These are phyloP conservation scores for Bembecia ichneumoniformis DNA, from an alignment of 2,888 invertebrate genomes.

Conservation along the genomic window DNA sequence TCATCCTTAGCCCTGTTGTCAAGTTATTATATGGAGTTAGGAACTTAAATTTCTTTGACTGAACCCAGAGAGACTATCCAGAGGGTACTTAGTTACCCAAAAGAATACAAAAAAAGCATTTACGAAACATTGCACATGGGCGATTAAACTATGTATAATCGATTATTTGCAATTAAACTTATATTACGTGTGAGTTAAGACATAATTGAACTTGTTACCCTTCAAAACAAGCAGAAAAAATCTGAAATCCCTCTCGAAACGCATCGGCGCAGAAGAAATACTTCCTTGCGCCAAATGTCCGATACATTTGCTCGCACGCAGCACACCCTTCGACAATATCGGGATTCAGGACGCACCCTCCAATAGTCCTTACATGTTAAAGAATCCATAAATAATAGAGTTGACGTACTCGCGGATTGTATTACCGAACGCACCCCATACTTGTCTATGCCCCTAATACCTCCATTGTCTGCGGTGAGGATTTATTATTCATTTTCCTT, in stretches of 20 bases:
- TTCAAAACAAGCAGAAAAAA: constrained; percentile 22
- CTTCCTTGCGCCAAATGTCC: constrained; percentile 67
- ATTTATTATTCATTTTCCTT: constrained; percentile 69
- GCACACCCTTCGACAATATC: too few species aligned
- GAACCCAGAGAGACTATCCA: too few species aligned
- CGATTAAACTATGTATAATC: too few species aligned
- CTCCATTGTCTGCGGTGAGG: constrained; percentile 62
- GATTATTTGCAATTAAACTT: background rate
- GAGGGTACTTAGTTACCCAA: too few species aligned
- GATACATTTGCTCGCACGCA: constrained; percentile 33
- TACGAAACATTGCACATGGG: too few species aligned
- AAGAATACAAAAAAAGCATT: too few species aligned
- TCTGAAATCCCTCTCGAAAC: constrained; percentile 34
- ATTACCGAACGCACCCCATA: constrained; percentile 29
- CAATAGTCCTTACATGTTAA: constrained; percentile 67
- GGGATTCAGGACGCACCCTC: constrained; percentile 14
- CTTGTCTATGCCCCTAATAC: constrained; percentile 66
- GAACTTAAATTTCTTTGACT: too few species aligned
- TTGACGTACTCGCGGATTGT: constrained; percentile 65
- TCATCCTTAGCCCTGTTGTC: too few species aligned
- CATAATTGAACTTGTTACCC: constrained; percentile 10
- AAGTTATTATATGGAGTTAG: too few species aligned
- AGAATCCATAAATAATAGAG: constrained; percentile 73
- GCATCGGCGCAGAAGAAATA: constrained; percentile 54
- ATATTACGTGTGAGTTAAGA: background rate